Evolutionary conservation across 2,113 vertebrate genomes (phyloP).

Genomic region (Dromas ardeola): DNA sequence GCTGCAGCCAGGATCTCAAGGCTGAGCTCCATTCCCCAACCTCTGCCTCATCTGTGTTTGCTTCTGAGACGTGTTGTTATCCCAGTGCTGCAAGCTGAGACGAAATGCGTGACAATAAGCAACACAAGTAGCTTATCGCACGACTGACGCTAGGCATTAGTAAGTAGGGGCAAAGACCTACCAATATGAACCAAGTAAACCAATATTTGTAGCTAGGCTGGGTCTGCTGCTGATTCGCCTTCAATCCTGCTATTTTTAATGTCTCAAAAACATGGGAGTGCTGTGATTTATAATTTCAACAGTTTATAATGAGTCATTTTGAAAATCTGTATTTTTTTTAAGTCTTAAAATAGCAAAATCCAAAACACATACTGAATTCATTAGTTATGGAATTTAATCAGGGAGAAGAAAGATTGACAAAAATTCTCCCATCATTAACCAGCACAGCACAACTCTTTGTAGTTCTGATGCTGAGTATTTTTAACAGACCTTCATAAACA

Average conservation of each 20-base stretch:
- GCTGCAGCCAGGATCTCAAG: background rate
- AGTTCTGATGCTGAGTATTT: background rate
- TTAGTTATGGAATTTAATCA: background rate
- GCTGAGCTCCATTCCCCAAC: background rate
- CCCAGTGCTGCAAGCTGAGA: background rate
- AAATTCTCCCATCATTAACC: background rate
- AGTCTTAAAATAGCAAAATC: background rate
- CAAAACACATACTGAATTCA: background rate
- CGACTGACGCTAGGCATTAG: accelerated
- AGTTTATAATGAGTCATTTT: background rate
- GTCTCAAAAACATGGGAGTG: background rate
- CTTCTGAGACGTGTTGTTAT: background rate
- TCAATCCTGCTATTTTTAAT: background rate
- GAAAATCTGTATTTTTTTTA: background rate
- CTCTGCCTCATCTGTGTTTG: background rate
- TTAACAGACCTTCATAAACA: background rate
- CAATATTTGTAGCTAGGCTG: background rate
- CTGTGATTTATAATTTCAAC: background rate
- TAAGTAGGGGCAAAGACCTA: background rate
- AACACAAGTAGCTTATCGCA: background rate
- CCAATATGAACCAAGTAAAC: background rate
- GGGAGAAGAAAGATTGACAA: background rate
- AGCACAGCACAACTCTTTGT: background rate
- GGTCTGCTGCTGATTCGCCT: background rate
- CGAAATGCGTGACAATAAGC: background rate